Conservation (phyloP, 2,888 invertebrate species). For the Andrena haemorrhoa region DNA sequence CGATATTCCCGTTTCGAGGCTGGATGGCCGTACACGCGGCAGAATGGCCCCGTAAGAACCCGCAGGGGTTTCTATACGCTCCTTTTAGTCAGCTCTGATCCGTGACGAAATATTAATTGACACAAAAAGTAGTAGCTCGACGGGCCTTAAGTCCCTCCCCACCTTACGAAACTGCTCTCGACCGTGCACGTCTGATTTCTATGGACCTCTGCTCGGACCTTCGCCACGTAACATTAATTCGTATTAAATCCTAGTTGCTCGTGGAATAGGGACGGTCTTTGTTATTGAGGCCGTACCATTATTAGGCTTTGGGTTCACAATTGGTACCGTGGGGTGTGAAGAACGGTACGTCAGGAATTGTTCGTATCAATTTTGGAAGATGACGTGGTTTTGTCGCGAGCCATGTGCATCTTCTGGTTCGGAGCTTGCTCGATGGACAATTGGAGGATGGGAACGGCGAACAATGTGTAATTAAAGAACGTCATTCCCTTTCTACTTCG, state of each 20-base stretch:
- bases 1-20: conserved; percentile 60
- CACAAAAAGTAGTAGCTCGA: conserved; percentile 75
- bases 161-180: conserved; percentile 65
- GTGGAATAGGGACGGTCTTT: conserved; percentile 41
- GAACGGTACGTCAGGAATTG: conserved; percentile 29
- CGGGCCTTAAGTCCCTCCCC: conserved; percentile 39
- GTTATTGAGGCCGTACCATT: conserved; percentile 56
- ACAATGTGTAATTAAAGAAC: neutral
- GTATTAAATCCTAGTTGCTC: conserved; percentile 56
- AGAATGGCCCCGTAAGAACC: conserved; percentile 59
- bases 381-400: conserved; percentile 33
- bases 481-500: neutral
- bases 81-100: conserved; percentile 73
- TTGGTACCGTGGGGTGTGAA: conserved; percentile 49
- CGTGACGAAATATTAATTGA: conserved; percentile 82
- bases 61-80: conserved; percentile 63
- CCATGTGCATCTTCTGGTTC: too few relatives aligned
- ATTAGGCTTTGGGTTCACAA: conserved; percentile 59
- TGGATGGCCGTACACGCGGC: conserved; percentile 47
- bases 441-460: neutral
- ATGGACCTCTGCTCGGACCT: conserved; percentile 33
- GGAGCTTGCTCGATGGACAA: too few relatives aligned
- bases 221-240: conserved; percentile 56
- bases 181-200: conserved; percentile 36
- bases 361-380: conserved; percentile 53